Conservation (phyloP, 2,113 vertebrate genomes). For the Cinclus mexicanus region DNA sequence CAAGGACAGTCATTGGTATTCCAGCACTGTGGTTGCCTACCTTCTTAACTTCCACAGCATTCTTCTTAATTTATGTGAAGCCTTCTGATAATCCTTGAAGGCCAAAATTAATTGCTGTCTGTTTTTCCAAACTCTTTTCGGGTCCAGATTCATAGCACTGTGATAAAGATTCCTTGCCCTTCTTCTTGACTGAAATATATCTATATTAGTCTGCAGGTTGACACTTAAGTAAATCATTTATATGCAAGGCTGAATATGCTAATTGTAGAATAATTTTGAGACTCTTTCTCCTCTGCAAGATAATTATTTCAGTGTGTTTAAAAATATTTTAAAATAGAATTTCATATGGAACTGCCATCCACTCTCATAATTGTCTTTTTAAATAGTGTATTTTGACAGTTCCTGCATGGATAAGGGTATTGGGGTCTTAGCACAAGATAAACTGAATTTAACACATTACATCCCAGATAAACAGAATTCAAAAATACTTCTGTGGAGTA, state of each 20-base stretch:
- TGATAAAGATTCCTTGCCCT: constrained; percentile 58
- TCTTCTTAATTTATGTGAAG: constrained; percentile 65
- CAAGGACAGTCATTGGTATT: constrained; percentile 60
- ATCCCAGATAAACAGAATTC: not conserved
- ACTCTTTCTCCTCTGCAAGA: constrained; percentile 14
- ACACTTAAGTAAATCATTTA: constrained; percentile 66
- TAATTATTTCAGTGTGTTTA: constrained; percentile 29
- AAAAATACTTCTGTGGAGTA: not conserved
- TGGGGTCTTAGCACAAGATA: not conserved
- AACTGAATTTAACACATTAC: not conserved
- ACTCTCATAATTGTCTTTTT: not conserved
- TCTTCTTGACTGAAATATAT: constrained; percentile 65
- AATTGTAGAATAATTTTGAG: constrained; percentile 52
- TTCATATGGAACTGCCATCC: not conserved
- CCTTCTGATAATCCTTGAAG: constrained; percentile 66
- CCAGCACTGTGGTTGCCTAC: constrained; percentile 32
- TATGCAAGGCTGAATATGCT: constrained; percentile 59
- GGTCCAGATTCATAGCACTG: constrained; percentile 38
- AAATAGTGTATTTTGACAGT: not conserved
- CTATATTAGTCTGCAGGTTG: constrained; percentile 56
- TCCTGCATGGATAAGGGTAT: not conserved
- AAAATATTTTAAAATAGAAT: constrained; percentile 33
- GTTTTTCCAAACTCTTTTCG: constrained; percentile 50
- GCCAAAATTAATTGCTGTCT: constrained; percentile 67
- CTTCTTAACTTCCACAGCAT: constrained; percentile 58